Evolutionary conservation across 1,140 invertebrate species (phyloP).

Genomic region (Aradophagus sp.): DNA sequence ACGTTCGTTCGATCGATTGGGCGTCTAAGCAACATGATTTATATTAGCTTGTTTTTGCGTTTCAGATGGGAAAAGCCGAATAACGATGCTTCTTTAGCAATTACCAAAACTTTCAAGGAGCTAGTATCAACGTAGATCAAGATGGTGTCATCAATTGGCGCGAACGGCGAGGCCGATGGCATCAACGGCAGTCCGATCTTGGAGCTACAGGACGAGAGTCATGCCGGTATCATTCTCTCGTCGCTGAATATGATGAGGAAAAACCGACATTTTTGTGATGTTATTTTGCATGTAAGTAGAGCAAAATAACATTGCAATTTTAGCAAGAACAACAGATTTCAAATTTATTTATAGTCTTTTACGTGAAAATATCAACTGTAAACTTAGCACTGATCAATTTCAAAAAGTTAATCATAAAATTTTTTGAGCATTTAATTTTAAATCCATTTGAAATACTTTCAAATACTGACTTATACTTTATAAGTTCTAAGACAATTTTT

Average conservation of each 20-base stretch:
- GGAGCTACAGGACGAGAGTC: conserved; percentile 72
- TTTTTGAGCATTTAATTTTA: no score
- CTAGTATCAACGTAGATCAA: conserved; percentile 21
- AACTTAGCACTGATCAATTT: no score
- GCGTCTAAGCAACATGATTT: conserved; percentile 20
- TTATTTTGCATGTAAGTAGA: conserved; percentile 83
- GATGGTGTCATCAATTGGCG: conserved; percentile 58
- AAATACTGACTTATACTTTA: no score
- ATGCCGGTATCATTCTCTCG: conserved; percentile 77
- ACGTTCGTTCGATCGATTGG: no score
- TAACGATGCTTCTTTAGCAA: conserved; percentile 23
- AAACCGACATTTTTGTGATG: conserved; percentile 86
- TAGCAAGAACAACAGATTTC: no score
- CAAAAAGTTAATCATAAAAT: no score
- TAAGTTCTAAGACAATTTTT: no score
- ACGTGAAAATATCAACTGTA: no score
- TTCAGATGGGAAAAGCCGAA: conserved; percentile 8
- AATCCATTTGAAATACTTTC: no score
- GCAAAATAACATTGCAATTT: no score
- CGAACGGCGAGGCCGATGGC: conserved; percentile 57
- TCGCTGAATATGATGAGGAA: conserved; percentile 84
- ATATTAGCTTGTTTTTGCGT: conserved; percentile 10
- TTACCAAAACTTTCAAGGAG: background rate
- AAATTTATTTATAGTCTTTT: no score
- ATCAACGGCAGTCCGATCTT: conserved; percentile 54